These are phyloP conservation scores for Pocillopora meandrina DNA, from an alignment of 92 coral and sea anemone species.

Conservation along the genomic window DNA sequence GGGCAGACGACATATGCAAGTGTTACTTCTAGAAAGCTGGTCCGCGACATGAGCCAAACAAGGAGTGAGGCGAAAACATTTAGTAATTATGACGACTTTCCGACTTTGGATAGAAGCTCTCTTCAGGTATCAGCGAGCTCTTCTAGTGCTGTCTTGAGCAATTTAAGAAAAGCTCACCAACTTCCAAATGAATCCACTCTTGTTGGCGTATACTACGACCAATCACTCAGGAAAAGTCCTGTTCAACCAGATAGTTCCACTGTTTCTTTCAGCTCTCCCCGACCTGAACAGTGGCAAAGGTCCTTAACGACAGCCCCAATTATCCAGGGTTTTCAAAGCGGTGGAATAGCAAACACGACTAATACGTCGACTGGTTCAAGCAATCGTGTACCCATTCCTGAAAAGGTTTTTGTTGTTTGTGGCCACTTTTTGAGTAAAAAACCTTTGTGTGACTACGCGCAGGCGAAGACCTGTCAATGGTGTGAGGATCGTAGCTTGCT, in stretches of 20 bases:
- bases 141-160: background rate
- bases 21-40: background rate
- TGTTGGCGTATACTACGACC: no score
- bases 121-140: background rate
- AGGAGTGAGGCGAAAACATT: background rate
- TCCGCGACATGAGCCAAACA: background rate
- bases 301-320: background rate
- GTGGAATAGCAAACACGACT: background rate
- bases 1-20: background rate
- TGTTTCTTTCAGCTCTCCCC: no score
- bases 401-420: conserved; percentile 47
- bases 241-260: background rate
- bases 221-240: background rate
- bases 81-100: background rate
- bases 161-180: background rate
- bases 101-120: background rate
- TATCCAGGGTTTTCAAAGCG: background rate
- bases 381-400: conserved; percentile 3
- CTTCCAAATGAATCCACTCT: background rate
- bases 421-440: conserved; percentile 31
- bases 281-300: background rate
- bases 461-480: conserved; percentile 22
- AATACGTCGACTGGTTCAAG: background rate
- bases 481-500: conserved; percentile 17
- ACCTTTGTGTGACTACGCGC: background rate